Base-by-base conservation (phyloP, 2,888 invertebrate genomes). In the Phalera bucephala region DNA sequence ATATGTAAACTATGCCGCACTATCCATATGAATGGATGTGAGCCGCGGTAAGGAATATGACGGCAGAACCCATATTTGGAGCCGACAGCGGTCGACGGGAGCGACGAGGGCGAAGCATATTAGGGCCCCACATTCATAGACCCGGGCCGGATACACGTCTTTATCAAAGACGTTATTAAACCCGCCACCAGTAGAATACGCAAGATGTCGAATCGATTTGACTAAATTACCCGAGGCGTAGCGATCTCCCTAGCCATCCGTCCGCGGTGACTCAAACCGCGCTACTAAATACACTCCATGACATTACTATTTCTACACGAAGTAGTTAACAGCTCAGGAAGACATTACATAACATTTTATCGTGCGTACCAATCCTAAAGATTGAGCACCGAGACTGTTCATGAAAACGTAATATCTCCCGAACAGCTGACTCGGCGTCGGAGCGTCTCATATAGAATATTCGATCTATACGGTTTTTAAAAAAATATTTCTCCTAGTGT, bases 161-260 rank as follows among this genome's bases (percentile, higher is more conserved):
- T 79, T 80, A 82, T 80, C 77, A 80, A 76, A 78, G 63, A 66
- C 69, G 75, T 77, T 84, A 83, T 83, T 83, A 82, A 81, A 80
- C 77, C 76, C 64, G 58, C 67, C 71, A 73, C 72, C 66, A 65
- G 72, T 60, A 73, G 69, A 72, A 72, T 74, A 67, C 64, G 56
- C 69, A 68, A 70, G 55, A 60, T 47, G 62, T 55, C 61, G 68
- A 73, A 76, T 74, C 69, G 68, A 73, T 72, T 71, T 64, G 60
- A 68, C 64, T 71, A 72, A 74, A 79, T 73, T 72, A 67, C 62
- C 54, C 41, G 39, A 46, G 41, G 30, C 45, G 45, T 45, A 52
- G 45, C 41, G 43, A 17, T 17, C 17, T 17, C 17, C 17, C 17
- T 5, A 5, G 5, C 3, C 5, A 17, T 17, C 17, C 17, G 5